Base-by-base conservation (phyloP, 2,113 vertebrate species). In the Ctenodactylus gundi region DNA sequence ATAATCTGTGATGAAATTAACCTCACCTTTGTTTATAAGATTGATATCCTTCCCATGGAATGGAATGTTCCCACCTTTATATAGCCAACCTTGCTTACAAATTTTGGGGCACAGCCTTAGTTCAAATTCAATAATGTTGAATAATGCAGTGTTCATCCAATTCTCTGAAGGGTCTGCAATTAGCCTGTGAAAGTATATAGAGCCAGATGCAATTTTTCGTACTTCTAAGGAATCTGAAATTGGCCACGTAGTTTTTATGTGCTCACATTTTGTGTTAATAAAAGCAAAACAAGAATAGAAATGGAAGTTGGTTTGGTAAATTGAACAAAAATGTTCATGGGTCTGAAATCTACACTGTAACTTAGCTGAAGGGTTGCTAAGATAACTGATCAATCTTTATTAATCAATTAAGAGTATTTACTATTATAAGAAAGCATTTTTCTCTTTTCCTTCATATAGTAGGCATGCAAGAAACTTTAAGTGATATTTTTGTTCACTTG, bases 211-310 rank as follows among this genome's bases (percentile, higher is more conserved):
- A 51, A 31, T 64, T 67, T 88, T 41, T 60, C 23, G 18, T 85
- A 64, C 3, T 49, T 17, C 7, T 57, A 76, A 75, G 25, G 3
- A 51, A 27, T 85, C 44, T 94, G 36, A 88, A 91, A 86, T 75
- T 55, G 14, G 18, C 29, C 27, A 90, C 34, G 89, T 93, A 93
- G n/a, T n/a, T n/a, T 57, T 96, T 91, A 85, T n/a, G 34, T n/a
- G 20, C 3, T 65, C 25, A 76, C 64, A n/a, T 58, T 91, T 95
- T 95, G 36, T 81, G 18, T 62, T 81, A 51, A 86, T 84, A 3
- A 46, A 83, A 39, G 57, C 31, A 72, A 34, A 67, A n/a, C 15
- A 75, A 78, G 58, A 77, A 34, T 11, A 41, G 46, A 81, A 90
- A 14, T 91, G 13, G 6, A 92, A 88, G 17, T 87, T 72, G 21